Evolutionary conservation across 2,797 vertebrate species (phyloP).

Genomic region (Melanotaenia parkinsoni): DNA sequence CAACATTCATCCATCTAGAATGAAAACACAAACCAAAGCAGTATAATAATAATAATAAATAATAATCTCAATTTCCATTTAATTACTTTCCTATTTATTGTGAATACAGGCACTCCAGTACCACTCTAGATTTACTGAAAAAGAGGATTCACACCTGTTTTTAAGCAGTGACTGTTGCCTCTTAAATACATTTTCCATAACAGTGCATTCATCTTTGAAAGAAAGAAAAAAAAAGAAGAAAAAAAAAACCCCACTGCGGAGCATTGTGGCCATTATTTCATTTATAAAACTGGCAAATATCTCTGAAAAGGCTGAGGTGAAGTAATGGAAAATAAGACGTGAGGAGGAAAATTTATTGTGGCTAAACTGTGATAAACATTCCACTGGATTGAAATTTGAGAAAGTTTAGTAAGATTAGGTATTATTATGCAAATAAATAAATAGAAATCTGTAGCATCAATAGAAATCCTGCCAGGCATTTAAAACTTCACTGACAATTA

Average conservation of each 20-base stretch:
- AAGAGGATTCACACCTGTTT: conserved; percentile 2
- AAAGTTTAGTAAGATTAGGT: neutral
- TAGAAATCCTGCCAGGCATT: neutral
- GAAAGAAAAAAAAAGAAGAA: neutral
- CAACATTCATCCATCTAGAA: neutral
- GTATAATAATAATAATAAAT: no score
- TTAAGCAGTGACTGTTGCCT: neutral
- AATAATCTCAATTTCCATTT: neutral
- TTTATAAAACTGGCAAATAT: neutral
- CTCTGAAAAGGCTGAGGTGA: neutral
- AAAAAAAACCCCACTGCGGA: neutral
- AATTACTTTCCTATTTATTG: neutral
- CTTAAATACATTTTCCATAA: neutral
- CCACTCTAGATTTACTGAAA: no score
- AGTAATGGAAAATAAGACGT: neutral
- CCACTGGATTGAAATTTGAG: neutral
- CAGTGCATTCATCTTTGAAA: neutral
- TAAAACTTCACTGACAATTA: neutral
- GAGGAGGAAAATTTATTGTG: neutral
- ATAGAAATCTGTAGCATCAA: no score
- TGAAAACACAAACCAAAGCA: neutral
- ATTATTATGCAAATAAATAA: no score
- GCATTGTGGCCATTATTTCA: conserved; percentile 3
- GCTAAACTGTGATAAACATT: neutral
- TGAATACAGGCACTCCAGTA: neutral